A percentile compares a stretch with the other conserved stretches of the same genome.
phyloP scores from a whole-genome alignment of 2,113 vertebrate species.

The Pionites leucogaster region DNA sequence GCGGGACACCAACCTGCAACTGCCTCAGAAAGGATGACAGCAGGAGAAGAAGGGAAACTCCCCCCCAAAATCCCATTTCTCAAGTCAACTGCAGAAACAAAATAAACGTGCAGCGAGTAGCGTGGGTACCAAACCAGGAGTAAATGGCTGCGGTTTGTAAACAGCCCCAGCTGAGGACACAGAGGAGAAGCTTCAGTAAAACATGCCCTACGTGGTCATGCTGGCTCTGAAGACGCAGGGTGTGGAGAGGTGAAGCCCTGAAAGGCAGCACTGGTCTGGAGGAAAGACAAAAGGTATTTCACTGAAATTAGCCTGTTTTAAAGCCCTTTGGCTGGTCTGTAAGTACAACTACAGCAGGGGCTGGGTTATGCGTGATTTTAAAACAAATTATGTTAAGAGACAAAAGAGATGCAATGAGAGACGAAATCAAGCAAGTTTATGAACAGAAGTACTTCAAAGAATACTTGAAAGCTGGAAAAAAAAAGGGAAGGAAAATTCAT shows the following conservation, averaged over 20 bases:
- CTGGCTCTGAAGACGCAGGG: background rate
- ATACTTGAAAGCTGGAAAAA: background rate
- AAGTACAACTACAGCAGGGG: background rate
- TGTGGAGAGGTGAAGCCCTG: background rate
- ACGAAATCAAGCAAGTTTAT: background rate
- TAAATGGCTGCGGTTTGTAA: background rate
- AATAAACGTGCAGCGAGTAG: rapidly evolving
- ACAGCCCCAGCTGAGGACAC: background rate
- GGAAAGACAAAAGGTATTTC: background rate
- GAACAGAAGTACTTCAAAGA: background rate
- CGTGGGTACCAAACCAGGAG: background rate
- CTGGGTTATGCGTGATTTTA: background rate
- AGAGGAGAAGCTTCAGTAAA: background rate
- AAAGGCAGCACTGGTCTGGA: background rate
- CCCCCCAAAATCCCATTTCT: background rate
- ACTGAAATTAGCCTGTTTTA: background rate
- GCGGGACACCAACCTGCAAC: background rate
- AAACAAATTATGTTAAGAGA: background rate
- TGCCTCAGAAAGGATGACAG: background rate
- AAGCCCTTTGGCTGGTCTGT: background rate
- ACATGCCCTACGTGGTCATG: rapidly evolving
- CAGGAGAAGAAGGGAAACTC: background rate
- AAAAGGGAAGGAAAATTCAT: background rate
- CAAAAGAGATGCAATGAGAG: background rate
- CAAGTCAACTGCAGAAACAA: background rate